phyloP scores from a whole-genome alignment of 2,113 vertebrate species.

The Aviceda subcristata region DNA sequence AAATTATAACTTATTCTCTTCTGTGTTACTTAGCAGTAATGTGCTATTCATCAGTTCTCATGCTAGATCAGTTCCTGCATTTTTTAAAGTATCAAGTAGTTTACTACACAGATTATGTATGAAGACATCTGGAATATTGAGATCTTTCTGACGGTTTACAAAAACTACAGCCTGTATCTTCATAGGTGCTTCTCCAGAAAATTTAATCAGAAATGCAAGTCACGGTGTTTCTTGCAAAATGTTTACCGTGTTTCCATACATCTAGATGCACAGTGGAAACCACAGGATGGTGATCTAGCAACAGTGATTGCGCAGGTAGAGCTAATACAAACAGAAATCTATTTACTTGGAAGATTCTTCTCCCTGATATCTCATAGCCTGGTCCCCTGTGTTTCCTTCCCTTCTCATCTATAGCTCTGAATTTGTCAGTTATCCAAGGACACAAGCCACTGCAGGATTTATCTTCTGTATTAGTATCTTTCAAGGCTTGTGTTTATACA shows the following conservation, averaged over 20 bases:
- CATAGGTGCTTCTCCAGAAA: neutral
- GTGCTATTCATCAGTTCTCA: neutral
- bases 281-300: neutral
- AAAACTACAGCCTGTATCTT: neutral
- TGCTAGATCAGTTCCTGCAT: neutral
- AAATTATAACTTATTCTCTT: neutral
- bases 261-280: neutral
- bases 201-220: neutral
- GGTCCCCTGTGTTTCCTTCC: neutral
- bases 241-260: neutral
- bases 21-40: neutral
- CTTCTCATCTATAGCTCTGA: neutral
- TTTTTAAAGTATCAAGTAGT: neutral
- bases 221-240: neutral
- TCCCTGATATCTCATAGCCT: neutral
- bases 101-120: neutral
- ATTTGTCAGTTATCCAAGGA: neutral
- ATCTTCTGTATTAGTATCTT: neutral
- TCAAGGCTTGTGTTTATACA: neutral
- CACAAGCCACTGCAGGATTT: neutral
- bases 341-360: neutral
- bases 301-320: neutral
- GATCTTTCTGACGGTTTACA: neutral
- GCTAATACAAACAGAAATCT: neutral
- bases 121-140: neutral